These are phyloP conservation scores for Rhopalosiphum padi DNA, from an alignment of 1,140 invertebrate species.

Conservation along the genomic window DNA sequence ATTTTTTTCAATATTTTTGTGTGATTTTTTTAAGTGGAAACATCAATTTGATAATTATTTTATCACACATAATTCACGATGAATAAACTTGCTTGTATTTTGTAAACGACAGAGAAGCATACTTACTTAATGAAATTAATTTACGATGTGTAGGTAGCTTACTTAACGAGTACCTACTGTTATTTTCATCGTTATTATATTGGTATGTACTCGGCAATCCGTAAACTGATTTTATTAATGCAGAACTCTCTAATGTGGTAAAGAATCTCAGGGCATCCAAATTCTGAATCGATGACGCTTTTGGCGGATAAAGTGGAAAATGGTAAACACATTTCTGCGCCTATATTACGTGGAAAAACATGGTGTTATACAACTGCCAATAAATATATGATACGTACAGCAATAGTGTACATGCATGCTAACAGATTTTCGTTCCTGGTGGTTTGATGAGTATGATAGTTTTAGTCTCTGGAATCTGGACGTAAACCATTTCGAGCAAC, in stretches of 20 bases:
- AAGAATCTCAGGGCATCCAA: not conserved
- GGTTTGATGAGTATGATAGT: not conserved
- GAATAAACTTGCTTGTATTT: no score
- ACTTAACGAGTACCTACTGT: not conserved
- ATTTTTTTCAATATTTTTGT: no score
- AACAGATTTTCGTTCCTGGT: not conserved
- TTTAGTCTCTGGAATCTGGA: not conserved
- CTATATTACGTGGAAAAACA: not conserved
- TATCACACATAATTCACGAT: no score
- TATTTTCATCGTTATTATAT: not conserved
- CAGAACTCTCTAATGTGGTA: not conserved
- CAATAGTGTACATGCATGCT: not conserved
- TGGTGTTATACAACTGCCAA: not conserved
- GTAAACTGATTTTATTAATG: not conserved
- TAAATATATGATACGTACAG: not conserved
- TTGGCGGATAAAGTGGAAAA: not conserved
- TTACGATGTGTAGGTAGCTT: no score
- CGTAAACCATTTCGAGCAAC: not conserved
- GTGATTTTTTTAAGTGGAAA: no score
- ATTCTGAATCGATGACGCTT: not conserved
- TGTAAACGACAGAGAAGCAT: no score
- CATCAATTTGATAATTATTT: no score
- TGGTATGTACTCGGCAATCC: not conserved
- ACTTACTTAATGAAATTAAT: no score
- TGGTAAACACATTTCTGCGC: not conserved